Evolutionary conservation across 1,140 invertebrate genomes (phyloP), one percentile per base, ranked within the genome.

Genomic region (Tigriopus japonicus): DNA sequence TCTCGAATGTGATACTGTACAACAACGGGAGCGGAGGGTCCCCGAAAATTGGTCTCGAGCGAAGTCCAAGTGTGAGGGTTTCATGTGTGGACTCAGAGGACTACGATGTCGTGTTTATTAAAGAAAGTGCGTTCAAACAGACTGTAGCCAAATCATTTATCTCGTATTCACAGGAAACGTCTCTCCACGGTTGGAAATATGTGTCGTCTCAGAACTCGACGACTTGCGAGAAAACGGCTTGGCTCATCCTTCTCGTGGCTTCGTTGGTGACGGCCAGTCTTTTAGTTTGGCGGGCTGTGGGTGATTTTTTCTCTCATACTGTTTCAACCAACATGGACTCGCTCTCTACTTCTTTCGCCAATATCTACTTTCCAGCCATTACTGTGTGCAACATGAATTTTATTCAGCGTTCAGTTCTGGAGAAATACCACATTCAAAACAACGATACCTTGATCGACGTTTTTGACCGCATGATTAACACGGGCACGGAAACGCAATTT

Each of bases 361-460:
- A 62, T 40, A 62, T 67, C 45, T 65, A 64, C n/a, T 67, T 67
- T 56, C 66, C 66, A n/a, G 66, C 66, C 1, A 59, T 67, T 14
- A 67, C 66, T 0, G 63, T 65, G 28, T 66, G 66, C 43, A 67
- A 66, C 28, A 61, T 67, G 24, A 66, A 67, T 54, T 65, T 62
- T 35, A 62, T 66, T 13, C 53, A 59, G 23, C 58, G 58, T 17
- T 62, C 53, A n/a, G 64, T 63, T 42, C 63, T 64, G 17, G 56
- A 64, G 40, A 43, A 63, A 21, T 63, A 51, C 35, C 41, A 43
- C 42, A 24, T 23, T 23, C 60, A 62, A 53, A 28, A 52, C 12
- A 28, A 43, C 6, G 42, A 61, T 6, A 62, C 64, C 17, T 41
- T 65, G 12, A 52, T 52, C 6, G 63, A 66, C 24, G 28, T 66